A percentile compares a stretch with the other conserved stretches of the same genome.
Evolutionary conservation across 2,888 invertebrate species (phyloP).

Genomic region (Agrypnus murinus): DNA sequence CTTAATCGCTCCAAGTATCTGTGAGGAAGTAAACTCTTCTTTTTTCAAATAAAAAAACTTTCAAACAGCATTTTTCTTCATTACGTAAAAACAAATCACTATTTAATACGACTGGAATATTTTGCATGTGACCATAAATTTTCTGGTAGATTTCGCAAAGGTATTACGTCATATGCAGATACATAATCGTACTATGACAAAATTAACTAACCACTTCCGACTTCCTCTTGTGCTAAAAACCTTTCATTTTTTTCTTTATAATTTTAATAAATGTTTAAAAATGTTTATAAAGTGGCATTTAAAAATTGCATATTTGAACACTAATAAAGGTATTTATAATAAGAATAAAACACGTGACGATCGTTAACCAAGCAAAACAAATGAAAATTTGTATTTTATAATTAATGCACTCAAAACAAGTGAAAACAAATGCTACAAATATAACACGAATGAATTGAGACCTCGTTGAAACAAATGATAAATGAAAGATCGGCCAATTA

Average conservation of each 20-base stretch:
- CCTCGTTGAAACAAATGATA: not conserved
- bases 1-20: too few species aligned
- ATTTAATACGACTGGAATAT: not conserved
- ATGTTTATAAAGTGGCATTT: not conserved
- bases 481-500: not conserved
- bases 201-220: slow-evolving; percentile 1
- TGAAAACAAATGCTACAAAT: not conserved
- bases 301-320: too few species aligned
- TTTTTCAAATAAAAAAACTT: not conserved
- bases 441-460: not conserved
- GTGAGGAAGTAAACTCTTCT: slow-evolving; percentile 4
- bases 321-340: too few species aligned
- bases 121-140: slow-evolving; percentile 13
- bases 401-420: not conserved
- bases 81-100: not conserved
- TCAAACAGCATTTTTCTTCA: not conserved
- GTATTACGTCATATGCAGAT: too few species aligned
- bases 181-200: too few species aligned
- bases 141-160: too few species aligned
- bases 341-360: slow-evolving; percentile 15
- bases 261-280: not conserved
- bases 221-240: slow-evolving; percentile 5
- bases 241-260: slow-evolving; percentile 22
- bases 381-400: not conserved
- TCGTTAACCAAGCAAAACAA: slow-evolving; percentile 4